Evolutionary conservation across 2,113 vertebrate genomes (phyloP).

Genomic region (Plecturocebus donacophilus): DNA sequence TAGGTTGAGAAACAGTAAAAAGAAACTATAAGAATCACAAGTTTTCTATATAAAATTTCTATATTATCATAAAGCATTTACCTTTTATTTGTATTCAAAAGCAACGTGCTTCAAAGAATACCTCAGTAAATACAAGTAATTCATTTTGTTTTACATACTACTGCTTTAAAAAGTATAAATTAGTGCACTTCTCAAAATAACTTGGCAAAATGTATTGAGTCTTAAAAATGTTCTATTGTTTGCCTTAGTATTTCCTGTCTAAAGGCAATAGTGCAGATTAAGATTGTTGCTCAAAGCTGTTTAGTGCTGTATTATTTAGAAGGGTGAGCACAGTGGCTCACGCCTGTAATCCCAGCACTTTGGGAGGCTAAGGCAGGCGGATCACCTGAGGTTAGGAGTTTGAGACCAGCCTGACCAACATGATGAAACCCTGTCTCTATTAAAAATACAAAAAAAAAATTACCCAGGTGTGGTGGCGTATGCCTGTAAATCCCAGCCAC

Average conservation of each 20-base stretch:
- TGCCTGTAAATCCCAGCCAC: too few species aligned
- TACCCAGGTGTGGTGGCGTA: too few species aligned
- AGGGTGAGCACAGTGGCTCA: too few species aligned
- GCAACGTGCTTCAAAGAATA: not conserved
- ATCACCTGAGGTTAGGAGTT: too few species aligned
- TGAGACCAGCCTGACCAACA: too few species aligned
- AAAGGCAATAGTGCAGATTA: not conserved
- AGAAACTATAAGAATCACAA: not conserved
- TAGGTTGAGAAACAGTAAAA: not conserved
- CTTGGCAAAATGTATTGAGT: not conserved
- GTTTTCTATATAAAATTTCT: not conserved
- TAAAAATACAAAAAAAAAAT: too few species aligned
- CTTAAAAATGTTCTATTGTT: constrained; percentile 25
- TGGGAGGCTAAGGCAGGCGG: too few species aligned
- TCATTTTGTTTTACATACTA: not conserved
- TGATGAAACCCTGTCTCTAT: too few species aligned
- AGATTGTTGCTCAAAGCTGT: not conserved
- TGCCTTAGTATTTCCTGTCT: not conserved
- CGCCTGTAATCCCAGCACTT: too few species aligned
- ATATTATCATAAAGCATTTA: not conserved
- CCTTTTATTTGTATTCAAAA: not conserved
- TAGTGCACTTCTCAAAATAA: not conserved
- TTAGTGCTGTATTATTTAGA: constrained; percentile 1
- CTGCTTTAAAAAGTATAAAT: not conserved
- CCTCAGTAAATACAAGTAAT: not conserved